phyloP scores from a whole-genome alignment of 2,888 invertebrate genomes.

The Drosophila rubida region DNA sequence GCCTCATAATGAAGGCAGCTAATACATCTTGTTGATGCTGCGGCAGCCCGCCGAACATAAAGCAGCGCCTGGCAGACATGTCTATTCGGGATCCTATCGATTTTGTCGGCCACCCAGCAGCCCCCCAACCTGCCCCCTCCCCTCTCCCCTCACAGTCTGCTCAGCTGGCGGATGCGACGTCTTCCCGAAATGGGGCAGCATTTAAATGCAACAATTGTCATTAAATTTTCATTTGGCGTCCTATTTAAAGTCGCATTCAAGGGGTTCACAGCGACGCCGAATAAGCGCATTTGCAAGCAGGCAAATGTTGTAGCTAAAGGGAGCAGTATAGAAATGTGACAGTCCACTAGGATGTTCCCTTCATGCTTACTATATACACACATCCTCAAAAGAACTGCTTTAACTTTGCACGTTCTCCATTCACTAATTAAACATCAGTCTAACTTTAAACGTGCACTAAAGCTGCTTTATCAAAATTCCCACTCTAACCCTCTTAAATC shows the following conservation, averaged over 20 bases:
- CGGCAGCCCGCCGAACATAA: constrained; percentile 43
- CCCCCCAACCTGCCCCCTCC: neutral
- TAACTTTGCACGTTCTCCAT: too few relatives aligned
- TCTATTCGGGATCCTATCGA: constrained; percentile 74
- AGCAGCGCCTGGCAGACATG: constrained; percentile 61
- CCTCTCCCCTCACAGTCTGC: neutral
- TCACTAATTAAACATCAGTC: too few relatives aligned
- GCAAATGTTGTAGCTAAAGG: too few relatives aligned
- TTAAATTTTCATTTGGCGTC: constrained; percentile 57
- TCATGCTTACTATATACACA: too few relatives aligned
- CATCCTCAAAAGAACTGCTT: too few relatives aligned
- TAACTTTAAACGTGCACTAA: too few relatives aligned
- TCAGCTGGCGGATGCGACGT: constrained; percentile 14
- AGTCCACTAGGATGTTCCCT: too few relatives aligned
- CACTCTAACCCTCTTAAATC: too few relatives aligned
- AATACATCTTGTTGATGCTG: constrained; percentile 72
- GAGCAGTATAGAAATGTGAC: too few relatives aligned
- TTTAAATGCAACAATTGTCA: constrained; percentile 81
- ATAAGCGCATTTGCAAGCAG: too few relatives aligned
- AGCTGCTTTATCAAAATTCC: too few relatives aligned
- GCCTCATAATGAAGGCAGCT: constrained; percentile 74
- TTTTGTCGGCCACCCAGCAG: constrained; percentile 66
- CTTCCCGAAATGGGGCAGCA: constrained; percentile 64
- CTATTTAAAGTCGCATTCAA: constrained; percentile 23
- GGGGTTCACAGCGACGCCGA: too few relatives aligned